Evolutionary conservation across 1,140 invertebrate genomes (phyloP).

Genomic region (Drosophila serrata): DNA sequence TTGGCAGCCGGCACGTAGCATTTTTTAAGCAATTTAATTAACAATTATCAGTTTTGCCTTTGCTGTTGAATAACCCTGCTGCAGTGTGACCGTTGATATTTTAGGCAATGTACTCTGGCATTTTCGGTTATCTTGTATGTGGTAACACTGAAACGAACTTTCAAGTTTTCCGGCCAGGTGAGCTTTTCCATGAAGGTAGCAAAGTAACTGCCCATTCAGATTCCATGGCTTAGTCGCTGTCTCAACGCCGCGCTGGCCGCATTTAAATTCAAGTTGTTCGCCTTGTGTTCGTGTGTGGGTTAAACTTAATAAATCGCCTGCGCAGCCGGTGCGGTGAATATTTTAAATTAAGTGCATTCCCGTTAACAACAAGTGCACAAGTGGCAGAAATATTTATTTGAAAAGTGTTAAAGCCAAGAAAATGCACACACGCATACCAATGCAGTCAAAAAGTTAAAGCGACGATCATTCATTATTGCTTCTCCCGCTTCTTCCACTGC

Average conservation of each 20-base stretch:
- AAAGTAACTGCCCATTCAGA: constrained; percentile 36
- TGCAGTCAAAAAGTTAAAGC: constrained; percentile 35
- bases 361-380: constrained; percentile 4
- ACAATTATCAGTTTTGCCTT: constrained; percentile 1
- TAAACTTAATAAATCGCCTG: constrained; percentile 24
- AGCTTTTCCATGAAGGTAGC: constrained; percentile 30
- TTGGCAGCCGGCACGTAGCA: constrained; percentile 67
- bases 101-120: neutral
- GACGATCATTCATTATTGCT: constrained; percentile 75
- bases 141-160: neutral
- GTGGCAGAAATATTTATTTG: constrained; percentile 4
- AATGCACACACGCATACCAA: constrained; percentile 30
- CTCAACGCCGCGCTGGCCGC: constrained; percentile 28
- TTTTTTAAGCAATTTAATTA: constrained; percentile 42
- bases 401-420: constrained; percentile 25
- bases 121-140: neutral
- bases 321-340: constrained; percentile 38
- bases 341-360: neutral
- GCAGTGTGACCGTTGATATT: neutral
- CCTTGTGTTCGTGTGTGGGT: constrained; percentile 1
- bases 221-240: constrained; percentile 8
- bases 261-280: constrained; percentile 5
- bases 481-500: constrained; percentile 49
- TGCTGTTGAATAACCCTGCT: constrained; percentile 36
- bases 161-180: constrained; percentile 20